Percentiles rank a stretch among this genome's conserved stretches.
These are phyloP conservation scores for Bradypus variegatus DNA, from an alignment of 2,797 vertebrate species.

Conservation along the genomic window DNA sequence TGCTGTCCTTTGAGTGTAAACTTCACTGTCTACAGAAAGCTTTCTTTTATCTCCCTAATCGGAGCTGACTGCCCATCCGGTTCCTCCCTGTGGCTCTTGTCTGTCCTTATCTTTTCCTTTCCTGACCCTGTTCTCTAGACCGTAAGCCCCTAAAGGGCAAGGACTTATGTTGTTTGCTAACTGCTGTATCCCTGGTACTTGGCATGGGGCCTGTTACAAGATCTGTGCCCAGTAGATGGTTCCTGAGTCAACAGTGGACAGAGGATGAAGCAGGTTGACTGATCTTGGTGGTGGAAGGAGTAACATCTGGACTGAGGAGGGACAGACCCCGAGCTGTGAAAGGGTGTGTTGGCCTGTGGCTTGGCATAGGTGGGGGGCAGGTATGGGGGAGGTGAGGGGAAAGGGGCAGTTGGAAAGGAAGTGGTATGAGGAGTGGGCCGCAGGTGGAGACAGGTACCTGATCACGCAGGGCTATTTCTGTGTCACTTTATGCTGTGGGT, in stretches of 20 bases:
- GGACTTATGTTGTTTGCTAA: neutral
- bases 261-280: neutral
- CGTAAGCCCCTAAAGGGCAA: neutral
- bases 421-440: neutral
- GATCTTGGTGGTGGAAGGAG: neutral
- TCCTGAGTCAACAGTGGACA: neutral
- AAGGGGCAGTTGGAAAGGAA: too few species aligned
- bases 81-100: neutral
- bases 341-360: neutral
- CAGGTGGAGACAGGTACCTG: neutral
- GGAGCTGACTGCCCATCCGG: too few species aligned
- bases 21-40: neutral
- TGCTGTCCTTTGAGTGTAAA: neutral
- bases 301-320: neutral
- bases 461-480: neutral
- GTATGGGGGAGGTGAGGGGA: neutral
- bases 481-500: neutral
- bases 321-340: too few species aligned
- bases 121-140: neutral
- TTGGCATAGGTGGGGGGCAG: neutral
- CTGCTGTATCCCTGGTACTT: neutral
- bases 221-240: neutral
- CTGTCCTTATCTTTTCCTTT: neutral
- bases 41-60: neutral
- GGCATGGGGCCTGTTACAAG: neutral